These are phyloP conservation scores for Colletes gigas DNA, from an alignment of 1,140 invertebrate species.

Conservation along the genomic window DNA sequence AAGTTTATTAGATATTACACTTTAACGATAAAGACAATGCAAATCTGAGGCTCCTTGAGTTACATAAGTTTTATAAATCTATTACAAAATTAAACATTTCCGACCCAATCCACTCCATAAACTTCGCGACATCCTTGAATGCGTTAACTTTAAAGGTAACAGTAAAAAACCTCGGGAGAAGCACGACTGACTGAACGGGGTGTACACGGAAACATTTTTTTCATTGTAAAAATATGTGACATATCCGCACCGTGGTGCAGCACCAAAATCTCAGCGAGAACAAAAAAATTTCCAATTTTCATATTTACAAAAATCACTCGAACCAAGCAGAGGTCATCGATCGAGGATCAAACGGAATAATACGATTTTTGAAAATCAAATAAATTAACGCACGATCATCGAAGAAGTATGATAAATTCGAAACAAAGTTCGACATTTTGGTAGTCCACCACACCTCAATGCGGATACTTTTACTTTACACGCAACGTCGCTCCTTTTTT, in stretches of 20 bases:
- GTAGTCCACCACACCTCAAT: slow-evolving; percentile 18
- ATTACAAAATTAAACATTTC: slow-evolving; percentile 61
- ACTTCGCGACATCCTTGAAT: slow-evolving; percentile 45
- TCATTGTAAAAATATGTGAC: slow-evolving; percentile 63
- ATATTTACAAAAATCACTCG: too few species aligned
- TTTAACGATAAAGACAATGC: slow-evolving; percentile 62
- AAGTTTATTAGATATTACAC: slow-evolving; percentile 65
- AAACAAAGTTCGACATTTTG: not conserved
- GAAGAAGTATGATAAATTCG: not conserved
- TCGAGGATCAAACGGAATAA: too few species aligned
- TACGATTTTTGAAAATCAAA: too few species aligned
- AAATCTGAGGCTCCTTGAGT: slow-evolving; percentile 53
- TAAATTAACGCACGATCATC: too few species aligned
- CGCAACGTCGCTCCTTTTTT: slow-evolving; percentile 6
- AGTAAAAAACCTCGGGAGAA: slow-evolving; percentile 44
- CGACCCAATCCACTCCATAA: slow-evolving; percentile 40
- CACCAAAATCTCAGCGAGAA: slow-evolving; percentile 12
- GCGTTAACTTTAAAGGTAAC: slow-evolving; percentile 47
- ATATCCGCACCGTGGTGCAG: slow-evolving; percentile 15
- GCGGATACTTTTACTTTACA: slow-evolving; percentile 19
- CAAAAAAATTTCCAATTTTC: too few species aligned
- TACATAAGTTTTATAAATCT: slow-evolving; percentile 55
- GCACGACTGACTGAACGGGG: slow-evolving; percentile 35
- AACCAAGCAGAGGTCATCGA: too few species aligned
- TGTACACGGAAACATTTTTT: slow-evolving; percentile 39